Evolutionary conservation across 2,888 invertebrate species (phyloP).

Genomic region (Cephus pygmeus): DNA sequence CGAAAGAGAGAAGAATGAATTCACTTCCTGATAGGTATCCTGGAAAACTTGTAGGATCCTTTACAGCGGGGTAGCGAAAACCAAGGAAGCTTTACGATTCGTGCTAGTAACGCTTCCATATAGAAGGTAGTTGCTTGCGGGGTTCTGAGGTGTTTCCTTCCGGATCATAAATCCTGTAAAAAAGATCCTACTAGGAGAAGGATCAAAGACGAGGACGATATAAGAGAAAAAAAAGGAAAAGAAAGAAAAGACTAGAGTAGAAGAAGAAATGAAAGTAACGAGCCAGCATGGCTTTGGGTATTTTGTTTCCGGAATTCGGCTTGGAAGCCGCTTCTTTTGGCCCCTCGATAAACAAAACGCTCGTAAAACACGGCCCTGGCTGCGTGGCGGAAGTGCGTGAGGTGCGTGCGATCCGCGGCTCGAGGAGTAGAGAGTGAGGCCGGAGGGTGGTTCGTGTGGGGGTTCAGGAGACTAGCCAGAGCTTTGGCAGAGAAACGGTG

Average conservation of each 20-base stretch:
- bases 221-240: not conserved
- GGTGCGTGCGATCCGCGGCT: not conserved
- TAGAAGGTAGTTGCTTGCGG: too few species aligned
- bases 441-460: not conserved
- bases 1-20: too few species aligned
- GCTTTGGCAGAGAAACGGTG: not conserved
- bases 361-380: constrained; percentile 10
- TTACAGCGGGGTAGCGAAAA: too few species aligned
- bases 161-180: too few species aligned
- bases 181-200: too few species aligned
- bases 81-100: too few species aligned
- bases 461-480: not conserved
- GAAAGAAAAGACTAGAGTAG: not conserved
- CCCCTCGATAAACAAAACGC: constrained; percentile 16
- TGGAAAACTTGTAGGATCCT: too few species aligned
- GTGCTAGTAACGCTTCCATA: too few species aligned
- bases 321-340: not conserved
- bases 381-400: not conserved
- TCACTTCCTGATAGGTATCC: too few species aligned
- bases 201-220: too few species aligned
- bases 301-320: not conserved
- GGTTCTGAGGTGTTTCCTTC: too few species aligned
- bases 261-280: not conserved
- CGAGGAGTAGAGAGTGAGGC: not conserved
- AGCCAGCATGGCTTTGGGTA: not conserved